Percentiles rank a stretch among this genome's conserved stretches.
Evolutionary conservation across 2,113 vertebrate genomes (phyloP).

Genomic region (Poecile atricapillus): DNA sequence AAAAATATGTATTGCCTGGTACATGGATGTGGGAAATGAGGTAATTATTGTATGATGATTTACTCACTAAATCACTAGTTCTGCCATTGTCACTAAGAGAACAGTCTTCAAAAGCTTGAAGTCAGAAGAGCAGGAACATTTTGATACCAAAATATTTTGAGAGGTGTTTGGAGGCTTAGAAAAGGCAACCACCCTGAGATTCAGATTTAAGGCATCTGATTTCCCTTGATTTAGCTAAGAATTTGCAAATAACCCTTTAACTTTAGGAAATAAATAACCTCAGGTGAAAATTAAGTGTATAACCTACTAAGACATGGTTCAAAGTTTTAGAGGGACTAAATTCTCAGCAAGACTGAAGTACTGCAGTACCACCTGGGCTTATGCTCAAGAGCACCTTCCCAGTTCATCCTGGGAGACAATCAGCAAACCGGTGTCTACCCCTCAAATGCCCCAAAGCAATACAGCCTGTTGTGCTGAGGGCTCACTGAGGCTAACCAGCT

Average conservation of each 20-base stretch:
- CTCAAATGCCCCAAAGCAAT: neutral
- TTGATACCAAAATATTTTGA: neutral
- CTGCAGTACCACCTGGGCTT: neutral
- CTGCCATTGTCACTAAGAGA: neutral
- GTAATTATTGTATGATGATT: neutral
- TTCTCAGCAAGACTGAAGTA: neutral
- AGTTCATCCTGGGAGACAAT: neutral
- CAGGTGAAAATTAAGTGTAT: neutral
- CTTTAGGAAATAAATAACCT: neutral
- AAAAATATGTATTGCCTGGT: neutral
- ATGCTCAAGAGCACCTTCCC: neutral
- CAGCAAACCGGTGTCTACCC: neutral
- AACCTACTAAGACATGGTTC: neutral
- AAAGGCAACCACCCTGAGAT: neutral
- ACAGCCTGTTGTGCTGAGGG: neutral
- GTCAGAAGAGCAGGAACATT: neutral
- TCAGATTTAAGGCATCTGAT: neutral
- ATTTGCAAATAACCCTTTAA: neutral
- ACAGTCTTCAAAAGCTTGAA: neutral
- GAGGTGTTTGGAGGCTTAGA: neutral
- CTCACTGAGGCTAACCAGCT: neutral
- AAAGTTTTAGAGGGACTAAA: neutral
- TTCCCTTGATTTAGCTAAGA: neutral
- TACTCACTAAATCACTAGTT: neutral
- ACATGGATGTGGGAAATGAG: neutral